Evolutionary conservation across 2,888 invertebrate species (phyloP).

Genomic region (Zelleria hepariella): DNA sequence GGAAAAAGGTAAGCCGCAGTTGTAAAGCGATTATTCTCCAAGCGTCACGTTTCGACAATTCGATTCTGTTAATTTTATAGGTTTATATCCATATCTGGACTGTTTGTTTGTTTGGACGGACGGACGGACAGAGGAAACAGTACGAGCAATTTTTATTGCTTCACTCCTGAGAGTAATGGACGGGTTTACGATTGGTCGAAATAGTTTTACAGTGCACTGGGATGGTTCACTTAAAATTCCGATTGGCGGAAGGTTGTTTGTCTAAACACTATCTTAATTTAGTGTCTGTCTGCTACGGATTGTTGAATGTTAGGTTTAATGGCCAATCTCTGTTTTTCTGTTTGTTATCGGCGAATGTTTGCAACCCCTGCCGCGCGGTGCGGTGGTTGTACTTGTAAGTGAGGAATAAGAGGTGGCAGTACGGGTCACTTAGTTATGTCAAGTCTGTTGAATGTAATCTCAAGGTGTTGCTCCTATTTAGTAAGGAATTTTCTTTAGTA

Average conservation of each 20-base stretch:
- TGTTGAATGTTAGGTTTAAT: neutral
- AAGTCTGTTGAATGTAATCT: neutral
- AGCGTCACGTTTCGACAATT: conserved; percentile 57
- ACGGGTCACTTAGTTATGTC: neutral
- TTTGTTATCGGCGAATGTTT: neutral
- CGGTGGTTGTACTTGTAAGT: neutral
- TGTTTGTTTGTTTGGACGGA: conserved; percentile 9
- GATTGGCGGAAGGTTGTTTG: conserved; percentile 34
- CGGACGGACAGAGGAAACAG: neutral
- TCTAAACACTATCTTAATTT: conserved; percentile 31
- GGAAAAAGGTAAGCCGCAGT: conserved; percentile 19
- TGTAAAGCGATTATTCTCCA: conserved; percentile 39
- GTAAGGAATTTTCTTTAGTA: no score
- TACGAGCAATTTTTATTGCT: neutral
- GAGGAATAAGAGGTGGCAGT: neutral
- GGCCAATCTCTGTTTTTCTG: neutral
- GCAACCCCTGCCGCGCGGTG: neutral
- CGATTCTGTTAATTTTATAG: conserved; percentile 40
- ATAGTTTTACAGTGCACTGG: neutral
- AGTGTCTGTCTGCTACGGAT: neutral
- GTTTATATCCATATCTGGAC: conserved; percentile 12
- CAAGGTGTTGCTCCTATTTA: no score
- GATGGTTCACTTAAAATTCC: conserved; percentile 32
- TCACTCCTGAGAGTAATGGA: conserved; percentile 11
- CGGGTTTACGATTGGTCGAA: conserved; percentile 7